Base-by-base conservation (phyloP, 2,113 vertebrate species). In the Empidonax alnorum region DNA sequence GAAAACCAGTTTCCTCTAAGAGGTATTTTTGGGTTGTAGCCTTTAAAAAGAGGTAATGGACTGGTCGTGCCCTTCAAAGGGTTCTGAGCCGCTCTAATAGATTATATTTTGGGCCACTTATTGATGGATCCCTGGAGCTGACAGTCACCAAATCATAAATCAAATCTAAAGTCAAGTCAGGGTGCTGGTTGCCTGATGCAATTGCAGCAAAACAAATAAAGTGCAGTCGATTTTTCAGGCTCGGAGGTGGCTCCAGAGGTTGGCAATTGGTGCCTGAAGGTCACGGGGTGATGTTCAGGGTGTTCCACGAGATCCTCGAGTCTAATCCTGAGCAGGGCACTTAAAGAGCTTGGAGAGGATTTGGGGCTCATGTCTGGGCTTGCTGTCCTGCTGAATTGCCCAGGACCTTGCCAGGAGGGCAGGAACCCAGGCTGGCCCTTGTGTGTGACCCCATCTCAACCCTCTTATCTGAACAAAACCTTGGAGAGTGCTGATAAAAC, bases 221-320 rank as follows among this genome's bases (percentile, higher is more conserved):
- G 67, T 1, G 1, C 7, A 25, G 71, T 52, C 2, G 2, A 9
- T 39, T 52, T 52, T 35, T 47, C 21, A 0, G 7, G 1, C 44
- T 5, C 25, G 65, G 73, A 42, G 62, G 15, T 24, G 53, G 27
- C 7, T 9, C 9, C 46, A 27, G n/a, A 0, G 0, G 19, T 1
- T 75, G 14, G 39, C 44, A 39, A 2, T 12, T 17, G 50, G 52
- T 35, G 6, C 27, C 49, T 1, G 4, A 65, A 39, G 79, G 72
- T 58, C 6, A 0, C 15, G 22, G 79, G 33, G 33, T 59, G 71
- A 28, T 37, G 75, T 35, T 41, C 25, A 0, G 3, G 41, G 47
- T 7, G 9, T 14, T 75, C 69, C 15, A 2, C 0, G 2, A 16
- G 47, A 3, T 59, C 53, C 41, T 49, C 3, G 37, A 55, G 3